Evolutionary conservation across 2,888 invertebrate species (phyloP).

Genomic region (Paralinhomoeus sp.): DNA sequence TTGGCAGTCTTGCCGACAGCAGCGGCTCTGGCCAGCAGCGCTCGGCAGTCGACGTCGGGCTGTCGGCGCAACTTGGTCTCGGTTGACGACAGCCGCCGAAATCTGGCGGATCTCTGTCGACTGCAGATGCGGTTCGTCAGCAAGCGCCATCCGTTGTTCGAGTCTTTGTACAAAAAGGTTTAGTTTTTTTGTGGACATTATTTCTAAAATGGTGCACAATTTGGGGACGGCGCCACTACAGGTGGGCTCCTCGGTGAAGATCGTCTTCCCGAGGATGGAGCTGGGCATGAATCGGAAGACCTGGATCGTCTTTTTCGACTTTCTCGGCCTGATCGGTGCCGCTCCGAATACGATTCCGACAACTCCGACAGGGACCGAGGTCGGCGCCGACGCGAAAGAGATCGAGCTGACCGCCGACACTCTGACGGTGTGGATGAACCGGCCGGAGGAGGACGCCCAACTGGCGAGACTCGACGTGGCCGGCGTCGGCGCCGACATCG

Average conservation of each 20-base stretch:
- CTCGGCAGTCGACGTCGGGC: not conserved
- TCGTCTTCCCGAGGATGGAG: slow-evolving; percentile 75
- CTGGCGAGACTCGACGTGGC: not conserved
- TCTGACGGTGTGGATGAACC: not conserved
- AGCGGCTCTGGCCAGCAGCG: too few relatives aligned
- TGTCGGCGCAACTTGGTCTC: not conserved
- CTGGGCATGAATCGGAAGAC: slow-evolving; percentile 71
- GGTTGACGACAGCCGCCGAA: not conserved
- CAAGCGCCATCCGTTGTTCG: not conserved
- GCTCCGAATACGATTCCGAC: too few relatives aligned
- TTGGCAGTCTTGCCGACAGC: too few relatives aligned
- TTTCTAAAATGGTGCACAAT: too few relatives aligned
- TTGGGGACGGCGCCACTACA: too few relatives aligned
- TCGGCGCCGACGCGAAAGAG: too few relatives aligned
- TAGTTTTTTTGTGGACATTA: slow-evolving; percentile 11
- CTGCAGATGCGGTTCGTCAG: not conserved
- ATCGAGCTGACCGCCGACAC: slow-evolving; percentile 7
- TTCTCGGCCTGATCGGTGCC: slow-evolving; percentile 43
- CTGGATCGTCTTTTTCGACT: slow-evolving; percentile 82
- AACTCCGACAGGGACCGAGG: too few relatives aligned
- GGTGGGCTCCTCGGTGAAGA: slow-evolving; percentile 41
- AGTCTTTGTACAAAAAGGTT: not conserved
- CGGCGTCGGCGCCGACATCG: not conserved
- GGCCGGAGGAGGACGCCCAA: not conserved
- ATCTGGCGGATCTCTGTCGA: not conserved